phyloP scores from a whole-genome alignment of 2,797 vertebrate species.

The Gallinago nigripennis region DNA sequence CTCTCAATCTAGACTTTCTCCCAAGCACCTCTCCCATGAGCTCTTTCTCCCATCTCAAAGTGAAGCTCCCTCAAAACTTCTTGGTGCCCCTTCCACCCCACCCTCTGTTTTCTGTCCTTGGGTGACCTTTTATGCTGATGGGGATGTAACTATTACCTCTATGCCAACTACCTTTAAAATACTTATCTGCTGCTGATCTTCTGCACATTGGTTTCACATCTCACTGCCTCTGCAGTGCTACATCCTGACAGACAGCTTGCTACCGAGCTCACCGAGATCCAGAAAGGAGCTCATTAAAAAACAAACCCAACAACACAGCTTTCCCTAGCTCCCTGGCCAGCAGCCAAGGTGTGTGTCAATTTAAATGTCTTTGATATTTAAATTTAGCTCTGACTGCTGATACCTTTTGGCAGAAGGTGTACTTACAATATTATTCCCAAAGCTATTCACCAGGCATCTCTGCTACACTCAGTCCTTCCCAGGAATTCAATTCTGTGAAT shows the following conservation, averaged over 20 bases:
- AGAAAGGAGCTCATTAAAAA: slow-evolving; percentile 29
- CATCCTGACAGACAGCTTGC: slow-evolving; percentile 20
- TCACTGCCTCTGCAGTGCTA: not conserved
- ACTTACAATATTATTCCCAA: slow-evolving; percentile 22
- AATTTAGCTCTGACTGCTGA: slow-evolving; percentile 44
- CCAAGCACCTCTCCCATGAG: not conserved
- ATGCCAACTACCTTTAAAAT: not conserved
- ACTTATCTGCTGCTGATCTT: slow-evolving; percentile 14
- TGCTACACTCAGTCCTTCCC: not conserved
- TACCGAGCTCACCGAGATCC: not conserved
- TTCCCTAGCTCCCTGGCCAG: slow-evolving; percentile 22
- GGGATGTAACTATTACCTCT: not conserved
- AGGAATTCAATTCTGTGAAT: not conserved
- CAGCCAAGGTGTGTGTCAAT: slow-evolving; percentile 46
- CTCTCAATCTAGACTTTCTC: not conserved
- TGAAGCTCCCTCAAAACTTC: not conserved
- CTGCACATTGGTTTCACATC: not conserved
- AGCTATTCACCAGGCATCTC: not conserved
- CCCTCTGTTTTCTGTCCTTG: not conserved
- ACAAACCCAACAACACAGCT: not conserved
- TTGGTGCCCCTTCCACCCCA: not conserved
- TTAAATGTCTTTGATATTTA: slow-evolving; percentile 65
- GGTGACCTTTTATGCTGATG: not conserved
- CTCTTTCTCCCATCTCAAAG: not conserved
- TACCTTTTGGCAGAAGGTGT: slow-evolving; percentile 41